Conservation (phyloP, 2,888 invertebrate genomes). For the Drosophila pseudotakahashii region DNA sequence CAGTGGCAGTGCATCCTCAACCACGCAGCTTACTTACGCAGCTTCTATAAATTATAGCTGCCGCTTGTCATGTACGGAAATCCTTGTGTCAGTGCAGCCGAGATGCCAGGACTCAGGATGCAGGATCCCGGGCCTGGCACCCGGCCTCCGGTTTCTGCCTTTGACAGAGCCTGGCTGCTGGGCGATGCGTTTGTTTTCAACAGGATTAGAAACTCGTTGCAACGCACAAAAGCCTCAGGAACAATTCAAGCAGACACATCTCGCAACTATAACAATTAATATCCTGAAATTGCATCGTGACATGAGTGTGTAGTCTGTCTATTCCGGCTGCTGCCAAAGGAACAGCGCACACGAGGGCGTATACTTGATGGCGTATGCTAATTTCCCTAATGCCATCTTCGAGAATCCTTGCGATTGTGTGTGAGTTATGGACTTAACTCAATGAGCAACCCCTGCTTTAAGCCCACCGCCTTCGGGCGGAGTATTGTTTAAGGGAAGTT, state of each 20-base stretch:
- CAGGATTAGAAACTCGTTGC: constrained; percentile 77
- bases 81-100: constrained; percentile 81
- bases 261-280: constrained; percentile 80
- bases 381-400: constrained; percentile 46
- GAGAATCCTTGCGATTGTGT: constrained; percentile 46
- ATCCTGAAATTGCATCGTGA: constrained; percentile 63
- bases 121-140: constrained; percentile 57
- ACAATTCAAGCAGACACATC: constrained; percentile 78
- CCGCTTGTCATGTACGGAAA: constrained; percentile 82
- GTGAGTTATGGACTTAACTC: constrained; percentile 62
- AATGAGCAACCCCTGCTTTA: constrained; percentile 22
- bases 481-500: constrained; percentile 4
- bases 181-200: constrained; percentile 81
- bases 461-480: not conserved
- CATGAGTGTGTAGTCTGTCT: constrained; percentile 43
- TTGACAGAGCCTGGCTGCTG: constrained; percentile 62
- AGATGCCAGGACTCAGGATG: constrained; percentile 63
- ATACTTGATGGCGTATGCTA: constrained; percentile 72
- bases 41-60: constrained; percentile 82
- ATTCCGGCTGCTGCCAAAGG: constrained; percentile 43
- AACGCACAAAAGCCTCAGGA: constrained; percentile 74
- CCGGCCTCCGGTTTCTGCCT: constrained; percentile 64
- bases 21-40: constrained; percentile 72
- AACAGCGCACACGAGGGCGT: constrained; percentile 61
- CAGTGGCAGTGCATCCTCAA: constrained; percentile 55